phyloP scores from a whole-genome alignment of 2,888 invertebrate species.

The Archips crataeganus region DNA sequence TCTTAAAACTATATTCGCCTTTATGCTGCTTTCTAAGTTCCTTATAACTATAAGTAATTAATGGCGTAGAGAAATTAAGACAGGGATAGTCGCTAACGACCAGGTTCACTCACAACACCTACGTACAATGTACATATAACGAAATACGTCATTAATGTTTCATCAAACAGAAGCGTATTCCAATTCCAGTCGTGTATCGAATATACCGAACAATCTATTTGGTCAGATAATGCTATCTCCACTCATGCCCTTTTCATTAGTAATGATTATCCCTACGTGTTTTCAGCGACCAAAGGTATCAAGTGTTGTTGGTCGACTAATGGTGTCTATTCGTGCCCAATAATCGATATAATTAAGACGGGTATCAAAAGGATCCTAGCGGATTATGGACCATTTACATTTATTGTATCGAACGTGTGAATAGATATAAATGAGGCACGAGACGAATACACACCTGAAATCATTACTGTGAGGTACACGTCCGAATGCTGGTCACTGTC shows the following conservation, averaged over 20 bases:
- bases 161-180: constrained; percentile 29
- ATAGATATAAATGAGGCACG: background rate
- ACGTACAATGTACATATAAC: background rate
- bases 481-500: too few species aligned
- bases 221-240: constrained; percentile 41
- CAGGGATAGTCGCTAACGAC: background rate
- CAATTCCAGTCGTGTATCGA: constrained; percentile 34
- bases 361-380: constrained; percentile 28
- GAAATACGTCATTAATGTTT: constrained; percentile 33
- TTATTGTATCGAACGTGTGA: constrained; percentile 16
- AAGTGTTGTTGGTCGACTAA: constrained; percentile 40
- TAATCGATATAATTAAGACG: constrained; percentile 40
- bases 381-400: constrained; percentile 29
- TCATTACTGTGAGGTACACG: too few species aligned
- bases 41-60: too few species aligned
- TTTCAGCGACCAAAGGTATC: constrained; percentile 39
- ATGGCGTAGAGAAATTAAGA: background rate
- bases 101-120: constrained; percentile 2
- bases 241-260: constrained; percentile 43
- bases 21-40: too few species aligned
- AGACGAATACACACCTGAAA: too few species aligned
- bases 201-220: constrained; percentile 40
- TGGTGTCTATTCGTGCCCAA: constrained; percentile 33
- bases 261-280: constrained; percentile 42
- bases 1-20: too few species aligned